phyloP scores from a whole-genome alignment of 2,888 invertebrate species.

The Drosophila melanosoma region DNA sequence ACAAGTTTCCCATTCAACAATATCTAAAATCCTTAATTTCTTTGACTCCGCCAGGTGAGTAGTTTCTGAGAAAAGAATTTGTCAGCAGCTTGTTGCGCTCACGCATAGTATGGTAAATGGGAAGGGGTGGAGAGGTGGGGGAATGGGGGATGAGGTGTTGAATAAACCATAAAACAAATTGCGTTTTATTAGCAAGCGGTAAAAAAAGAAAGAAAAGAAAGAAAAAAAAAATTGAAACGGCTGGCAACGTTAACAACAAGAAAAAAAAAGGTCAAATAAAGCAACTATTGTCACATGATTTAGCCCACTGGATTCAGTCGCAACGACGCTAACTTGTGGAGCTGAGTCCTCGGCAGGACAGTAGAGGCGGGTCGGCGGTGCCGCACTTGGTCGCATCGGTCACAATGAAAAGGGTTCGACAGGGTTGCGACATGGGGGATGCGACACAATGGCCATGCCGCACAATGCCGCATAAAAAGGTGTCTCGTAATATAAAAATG shows the following conservation, averaged over 20 bases:
- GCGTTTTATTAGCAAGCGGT: slow-evolving; percentile 72
- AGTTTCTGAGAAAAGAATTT: background rate
- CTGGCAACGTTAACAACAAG: slow-evolving; percentile 8
- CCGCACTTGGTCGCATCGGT: slow-evolving; percentile 33
- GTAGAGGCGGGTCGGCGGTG: background rate
- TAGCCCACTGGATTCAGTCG: slow-evolving; percentile 35
- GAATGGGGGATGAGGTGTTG: slow-evolving; percentile 5
- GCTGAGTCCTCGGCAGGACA: slow-evolving; percentile 24
- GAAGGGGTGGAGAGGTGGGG: background rate
- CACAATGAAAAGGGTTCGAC: slow-evolving; percentile 79
- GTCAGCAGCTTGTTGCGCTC: slow-evolving; percentile 39
- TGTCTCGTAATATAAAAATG: slow-evolving; percentile 75
- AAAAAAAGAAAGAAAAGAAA: slow-evolving; percentile 4
- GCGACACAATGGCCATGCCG: slow-evolving; percentile 56
- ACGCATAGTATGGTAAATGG: background rate
- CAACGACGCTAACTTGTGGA: slow-evolving; percentile 21
- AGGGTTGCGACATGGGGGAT: slow-evolving; percentile 60
- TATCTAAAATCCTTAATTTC: background rate
- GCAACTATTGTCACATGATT: slow-evolving; percentile 76
- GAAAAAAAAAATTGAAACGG: slow-evolving; percentile 13
- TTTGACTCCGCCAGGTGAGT: background rate
- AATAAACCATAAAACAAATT: slow-evolving; percentile 68
- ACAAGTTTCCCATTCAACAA: too few species aligned
- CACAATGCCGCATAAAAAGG: slow-evolving; percentile 69
- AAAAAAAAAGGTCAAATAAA: slow-evolving; percentile 52